A percentile compares a stretch with the other conserved stretches of the same genome.
These are phyloP conservation scores for Magallana ariakensis DNA, from an alignment of 1,140 invertebrate species.

Conservation along the genomic window DNA sequence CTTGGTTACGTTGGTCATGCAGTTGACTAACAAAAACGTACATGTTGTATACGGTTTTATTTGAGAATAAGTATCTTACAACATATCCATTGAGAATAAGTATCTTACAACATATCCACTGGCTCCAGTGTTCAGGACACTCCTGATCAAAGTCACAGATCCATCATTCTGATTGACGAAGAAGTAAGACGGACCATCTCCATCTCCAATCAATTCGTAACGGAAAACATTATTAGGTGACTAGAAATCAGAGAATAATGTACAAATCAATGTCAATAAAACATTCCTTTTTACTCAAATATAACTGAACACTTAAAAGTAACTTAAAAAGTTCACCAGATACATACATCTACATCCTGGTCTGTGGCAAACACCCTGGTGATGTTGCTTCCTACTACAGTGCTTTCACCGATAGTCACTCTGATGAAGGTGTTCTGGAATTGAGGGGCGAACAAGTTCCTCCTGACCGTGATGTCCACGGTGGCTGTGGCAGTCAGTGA, in stretches of 20 bases:
- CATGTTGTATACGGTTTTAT: too few relatives aligned
- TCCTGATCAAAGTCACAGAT: slow-evolving; percentile 58
- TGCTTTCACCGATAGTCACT: slow-evolving; percentile 52
- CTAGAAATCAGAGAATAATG: slow-evolving; percentile 36
- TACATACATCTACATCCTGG: slow-evolving; percentile 53
- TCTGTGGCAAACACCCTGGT: slow-evolving; percentile 56
- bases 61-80: slow-evolving; percentile 57
- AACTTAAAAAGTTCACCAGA: too few relatives aligned
- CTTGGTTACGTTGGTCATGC: too few relatives aligned
- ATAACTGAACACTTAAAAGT: too few relatives aligned
- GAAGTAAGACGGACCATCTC: slow-evolving; percentile 58
- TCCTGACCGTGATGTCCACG: slow-evolving; percentile 66
- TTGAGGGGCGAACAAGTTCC: slow-evolving; percentile 83
- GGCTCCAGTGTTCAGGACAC: slow-evolving; percentile 56
- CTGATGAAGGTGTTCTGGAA: slow-evolving; percentile 80
- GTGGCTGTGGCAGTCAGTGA: slow-evolving; percentile 55
- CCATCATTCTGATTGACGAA: slow-evolving; percentile 59
- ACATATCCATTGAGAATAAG: slow-evolving; percentile 51
- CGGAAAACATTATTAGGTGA: slow-evolving; percentile 52
- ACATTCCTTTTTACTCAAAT: too few relatives aligned
- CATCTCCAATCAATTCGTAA: slow-evolving; percentile 51
- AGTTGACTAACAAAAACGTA: too few relatives aligned
- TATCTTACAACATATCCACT: slow-evolving; percentile 63
- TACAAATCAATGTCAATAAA: too few relatives aligned
- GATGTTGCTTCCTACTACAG: slow-evolving; percentile 35